Evolutionary conservation across 2,888 invertebrate species (phyloP), one percentile per base, ranked within the genome.

Genomic region (Macrosoma leucophasiata): DNA sequence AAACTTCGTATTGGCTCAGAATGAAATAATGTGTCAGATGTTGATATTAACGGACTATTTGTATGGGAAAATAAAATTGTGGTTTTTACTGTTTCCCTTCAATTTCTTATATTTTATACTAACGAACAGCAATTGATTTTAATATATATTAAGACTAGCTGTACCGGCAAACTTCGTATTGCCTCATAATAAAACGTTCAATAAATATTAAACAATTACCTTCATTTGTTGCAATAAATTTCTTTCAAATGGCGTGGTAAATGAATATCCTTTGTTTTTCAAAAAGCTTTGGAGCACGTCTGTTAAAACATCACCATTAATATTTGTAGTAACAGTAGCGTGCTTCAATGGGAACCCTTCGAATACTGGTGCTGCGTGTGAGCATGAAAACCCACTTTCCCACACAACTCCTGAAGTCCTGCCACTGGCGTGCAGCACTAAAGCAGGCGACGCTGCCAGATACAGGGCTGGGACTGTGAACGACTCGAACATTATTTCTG

Each of bases 201-300:
- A n/a, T n/a, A n/a, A n/a, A n/a, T n/a, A n/a, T n/a, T n/a, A n/a
- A n/a, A n/a, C n/a, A n/a, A 91, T 91, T 71, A 95, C 96, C 87
- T 96, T 96, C 70, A 97, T 95, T 73, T 93, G 91, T 60, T 96
- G 90, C 38, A 96, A 90, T 58, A 96, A 91, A 87, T 96, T 95
- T 58, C 90, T 87, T 74, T 96, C 95, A 62, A 90, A 90, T 25
- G 92, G 92, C 69, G 95, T 95, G 53, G 93, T 94, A 87, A 95
- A 94, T 41, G 91, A 91, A 84, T 94, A 95, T 51, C 95, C 95
- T 58, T 92, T 88, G 63, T 92, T 90, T 38, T 89, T 88, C 52
- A 96, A 85, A 84, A 95, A 90, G 75, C 91, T 91, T 89, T 93
- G 93, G 63, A 96, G 87, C 77, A 92, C 91, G 65, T 93, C 90